A percentile compares a stretch with the other conserved stretches of the same genome.
phyloP scores from a whole-genome alignment of 2,797 vertebrate species.

The Onychomys leucogaster region DNA sequence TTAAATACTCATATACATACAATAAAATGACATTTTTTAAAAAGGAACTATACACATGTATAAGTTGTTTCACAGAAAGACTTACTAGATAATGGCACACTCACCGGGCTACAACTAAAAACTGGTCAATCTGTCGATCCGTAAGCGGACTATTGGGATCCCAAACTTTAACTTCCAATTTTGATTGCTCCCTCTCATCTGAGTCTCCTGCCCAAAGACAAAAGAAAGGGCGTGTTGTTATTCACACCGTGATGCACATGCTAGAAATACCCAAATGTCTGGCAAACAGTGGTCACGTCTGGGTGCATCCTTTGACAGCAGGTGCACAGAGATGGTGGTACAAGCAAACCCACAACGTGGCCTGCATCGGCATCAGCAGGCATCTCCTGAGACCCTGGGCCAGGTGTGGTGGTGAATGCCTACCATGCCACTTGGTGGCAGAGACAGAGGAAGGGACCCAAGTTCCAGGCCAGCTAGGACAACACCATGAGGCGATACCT shows the following conservation, averaged over 20 bases:
- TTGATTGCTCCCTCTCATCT: slow-evolving; percentile 97
- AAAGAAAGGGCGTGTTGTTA: slow-evolving; percentile 81
- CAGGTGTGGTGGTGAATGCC: background rate
- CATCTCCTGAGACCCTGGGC: background rate
- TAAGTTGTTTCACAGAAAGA: slow-evolving; percentile 9
- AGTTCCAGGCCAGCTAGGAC: background rate
- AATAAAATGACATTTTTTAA: background rate
- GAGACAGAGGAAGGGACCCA: background rate
- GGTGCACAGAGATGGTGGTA: background rate
- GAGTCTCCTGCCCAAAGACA: slow-evolving; percentile 90
- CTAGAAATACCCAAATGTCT: background rate
- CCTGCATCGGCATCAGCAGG: background rate
- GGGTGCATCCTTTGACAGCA: background rate
- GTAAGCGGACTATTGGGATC: slow-evolving; percentile 97
- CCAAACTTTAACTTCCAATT: slow-evolving; percentile 98
- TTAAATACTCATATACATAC: background rate
- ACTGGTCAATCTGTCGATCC: slow-evolving; percentile 99
- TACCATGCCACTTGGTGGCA: background rate
- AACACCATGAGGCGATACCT: background rate
- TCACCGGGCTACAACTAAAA: slow-evolving; percentile 98
- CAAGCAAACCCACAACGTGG: background rate
- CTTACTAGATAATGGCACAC: slow-evolving; percentile 74
- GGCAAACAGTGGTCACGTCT: background rate
- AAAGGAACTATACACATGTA: background rate
- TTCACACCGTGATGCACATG: background rate